Conservation (phyloP, 2,113 vertebrate genomes). For the Bucco capensis region DNA sequence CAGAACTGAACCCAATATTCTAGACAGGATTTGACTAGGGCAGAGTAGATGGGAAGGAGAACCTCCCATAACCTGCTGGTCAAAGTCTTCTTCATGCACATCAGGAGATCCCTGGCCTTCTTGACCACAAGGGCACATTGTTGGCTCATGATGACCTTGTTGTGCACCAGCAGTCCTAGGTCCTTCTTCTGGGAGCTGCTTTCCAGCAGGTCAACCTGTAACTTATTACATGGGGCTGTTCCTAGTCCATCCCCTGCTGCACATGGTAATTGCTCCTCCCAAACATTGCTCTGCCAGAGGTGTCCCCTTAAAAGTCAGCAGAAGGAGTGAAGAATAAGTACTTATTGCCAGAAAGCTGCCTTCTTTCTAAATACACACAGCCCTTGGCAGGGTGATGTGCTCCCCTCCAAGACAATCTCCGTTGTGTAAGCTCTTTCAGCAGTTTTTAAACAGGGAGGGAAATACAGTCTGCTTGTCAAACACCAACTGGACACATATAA, state of each 20-base stretch:
- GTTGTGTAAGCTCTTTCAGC: not conserved
- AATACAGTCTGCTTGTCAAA: slow-evolving; percentile 62
- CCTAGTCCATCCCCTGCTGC: no score
- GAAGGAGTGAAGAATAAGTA: not conserved
- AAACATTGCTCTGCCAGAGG: rapidly evolving
- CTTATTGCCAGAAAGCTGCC: not conserved
- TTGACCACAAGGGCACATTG: not conserved
- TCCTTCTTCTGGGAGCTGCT: not conserved
- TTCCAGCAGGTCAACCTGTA: not conserved
- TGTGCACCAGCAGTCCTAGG: no score
- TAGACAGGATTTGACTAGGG: no score
- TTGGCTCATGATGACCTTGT: not conserved
- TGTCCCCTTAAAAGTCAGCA: not conserved
- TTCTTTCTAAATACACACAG: not conserved
- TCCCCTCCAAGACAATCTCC: not conserved
- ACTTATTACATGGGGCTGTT: not conserved
- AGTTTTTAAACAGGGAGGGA: slow-evolving; percentile 8
- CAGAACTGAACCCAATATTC: not conserved
- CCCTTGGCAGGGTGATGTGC: not conserved
- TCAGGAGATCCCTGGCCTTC: not conserved
- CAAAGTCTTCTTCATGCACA: not conserved
- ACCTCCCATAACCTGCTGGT: not conserved
- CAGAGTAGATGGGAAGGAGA: not conserved
- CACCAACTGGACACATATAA: slow-evolving; percentile 40
- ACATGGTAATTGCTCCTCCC: not conserved